Conservation (phyloP, 2,888 invertebrate genomes). For the Pandemis corylana region DNA sequence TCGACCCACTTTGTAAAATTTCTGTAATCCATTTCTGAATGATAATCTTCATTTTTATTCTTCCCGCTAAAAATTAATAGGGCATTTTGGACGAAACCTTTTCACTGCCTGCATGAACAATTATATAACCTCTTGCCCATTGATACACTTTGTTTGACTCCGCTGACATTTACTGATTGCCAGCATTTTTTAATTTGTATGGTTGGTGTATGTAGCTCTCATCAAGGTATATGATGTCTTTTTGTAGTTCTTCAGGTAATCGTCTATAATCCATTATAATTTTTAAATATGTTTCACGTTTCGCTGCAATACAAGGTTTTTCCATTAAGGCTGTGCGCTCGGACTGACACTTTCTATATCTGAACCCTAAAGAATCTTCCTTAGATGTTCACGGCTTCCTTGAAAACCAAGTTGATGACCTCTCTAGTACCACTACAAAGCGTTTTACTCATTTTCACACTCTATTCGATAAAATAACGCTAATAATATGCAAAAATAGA, state of each 20-base stretch:
- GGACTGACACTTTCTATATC: slow-evolving; percentile 11
- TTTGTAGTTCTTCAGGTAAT: slow-evolving; percentile 40
- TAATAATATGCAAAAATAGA: too few species aligned
- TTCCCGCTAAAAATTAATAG: slow-evolving; percentile 5
- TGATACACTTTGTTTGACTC: not conserved
- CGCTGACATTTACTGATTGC: not conserved
- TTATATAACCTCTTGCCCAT: not conserved
- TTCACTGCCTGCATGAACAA: not conserved
- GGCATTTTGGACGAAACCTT: slow-evolving; percentile 2
- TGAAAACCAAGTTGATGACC: too few species aligned
- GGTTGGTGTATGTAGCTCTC: not conserved
- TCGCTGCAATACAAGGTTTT: slow-evolving; percentile 13
- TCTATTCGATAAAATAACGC: too few species aligned
- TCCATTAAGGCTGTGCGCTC: slow-evolving; percentile 13
- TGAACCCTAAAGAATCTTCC: not conserved
- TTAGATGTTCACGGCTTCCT: too few species aligned
- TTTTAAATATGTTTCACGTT: slow-evolving; percentile 11
- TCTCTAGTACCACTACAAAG: too few species aligned
- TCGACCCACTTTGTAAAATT: slow-evolving; percentile 1
- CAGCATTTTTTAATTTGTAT: too few species aligned
- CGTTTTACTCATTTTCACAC: too few species aligned
- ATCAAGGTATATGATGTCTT: slow-evolving; percentile 29
- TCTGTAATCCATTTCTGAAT: not conserved
- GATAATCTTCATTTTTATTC: slow-evolving; percentile 2
- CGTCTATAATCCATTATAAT: slow-evolving; percentile 31